A percentile compares a stretch with the other conserved stretches of the same genome.
phyloP scores from a whole-genome alignment of 2,888 invertebrate genomes.

The Sesia bembeciformis region DNA sequence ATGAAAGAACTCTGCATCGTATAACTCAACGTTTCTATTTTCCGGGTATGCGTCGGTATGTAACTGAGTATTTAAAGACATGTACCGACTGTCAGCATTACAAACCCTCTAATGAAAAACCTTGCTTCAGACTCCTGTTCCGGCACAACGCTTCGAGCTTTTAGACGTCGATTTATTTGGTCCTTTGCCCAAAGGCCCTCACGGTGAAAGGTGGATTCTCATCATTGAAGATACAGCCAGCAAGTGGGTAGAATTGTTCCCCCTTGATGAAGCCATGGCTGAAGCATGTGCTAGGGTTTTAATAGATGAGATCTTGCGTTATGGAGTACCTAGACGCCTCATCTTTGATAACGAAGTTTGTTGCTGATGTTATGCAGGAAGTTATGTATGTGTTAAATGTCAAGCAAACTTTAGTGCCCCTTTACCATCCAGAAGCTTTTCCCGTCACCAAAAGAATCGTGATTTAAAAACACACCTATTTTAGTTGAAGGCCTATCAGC shows the following conservation, averaged over 20 bases:
- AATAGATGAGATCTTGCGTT: slow-evolving; percentile 15
- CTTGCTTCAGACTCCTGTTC: slow-evolving; percentile 8
- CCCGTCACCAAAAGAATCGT: slow-evolving; percentile 24
- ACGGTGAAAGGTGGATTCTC: slow-evolving; percentile 12
- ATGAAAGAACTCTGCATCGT: slow-evolving; percentile 7
- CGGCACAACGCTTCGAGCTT: slow-evolving; percentile 7
- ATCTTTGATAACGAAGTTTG: slow-evolving; percentile 26
- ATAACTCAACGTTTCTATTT: slow-evolving; percentile 12
- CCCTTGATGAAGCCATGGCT: slow-evolving; percentile 10
- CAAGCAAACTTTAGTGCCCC: slow-evolving; percentile 7
- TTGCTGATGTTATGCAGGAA: slow-evolving; percentile 14
- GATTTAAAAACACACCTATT: slow-evolving; percentile 17
- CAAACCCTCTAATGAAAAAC: slow-evolving; percentile 9
- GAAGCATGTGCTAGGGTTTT: slow-evolving; percentile 11
- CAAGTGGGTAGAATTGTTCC: slow-evolving; percentile 16
- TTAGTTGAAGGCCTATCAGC: not conserved
- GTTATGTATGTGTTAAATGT: slow-evolving; percentile 6
- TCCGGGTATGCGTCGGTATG: slow-evolving; percentile 10
- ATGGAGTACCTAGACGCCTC: slow-evolving; percentile 21
- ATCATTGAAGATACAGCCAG: slow-evolving; percentile 9
- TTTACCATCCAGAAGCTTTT: slow-evolving; percentile 14
- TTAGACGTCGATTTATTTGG: slow-evolving; percentile 14
- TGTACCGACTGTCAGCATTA: slow-evolving; percentile 11
- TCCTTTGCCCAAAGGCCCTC: slow-evolving; percentile 8
- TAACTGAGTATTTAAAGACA: slow-evolving; percentile 7